A percentile compares a stretch with the other conserved stretches of the same genome.
Conservation (phyloP, 1,140 invertebrate genomes). For the Harlomillsia oculata region DNA sequence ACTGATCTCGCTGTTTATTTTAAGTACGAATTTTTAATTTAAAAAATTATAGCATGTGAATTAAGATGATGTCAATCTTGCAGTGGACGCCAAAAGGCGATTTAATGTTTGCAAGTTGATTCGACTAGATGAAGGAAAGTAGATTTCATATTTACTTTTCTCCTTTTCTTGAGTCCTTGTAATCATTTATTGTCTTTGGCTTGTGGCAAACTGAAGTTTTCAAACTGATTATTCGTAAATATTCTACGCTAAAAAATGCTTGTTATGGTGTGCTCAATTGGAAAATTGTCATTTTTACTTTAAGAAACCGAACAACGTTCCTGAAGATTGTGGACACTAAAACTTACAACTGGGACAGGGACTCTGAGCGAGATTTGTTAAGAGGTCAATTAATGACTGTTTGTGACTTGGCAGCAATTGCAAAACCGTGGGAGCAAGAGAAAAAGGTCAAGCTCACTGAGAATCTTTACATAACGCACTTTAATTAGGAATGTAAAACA, state of each 20-base stretch:
- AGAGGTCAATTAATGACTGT: slow-evolving; percentile 94
- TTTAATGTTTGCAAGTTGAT: too few relatives aligned
- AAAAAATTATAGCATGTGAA: neutral
- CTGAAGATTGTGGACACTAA: slow-evolving; percentile 56
- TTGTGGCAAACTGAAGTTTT: slow-evolving; percentile 30
- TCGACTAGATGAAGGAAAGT: too few relatives aligned
- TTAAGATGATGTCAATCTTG: neutral
- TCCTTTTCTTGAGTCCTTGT: too few relatives aligned
- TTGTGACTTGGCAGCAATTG: slow-evolving; percentile 89
- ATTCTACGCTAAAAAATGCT: neutral
- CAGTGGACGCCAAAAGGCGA: too few relatives aligned
- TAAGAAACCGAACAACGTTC: slow-evolving; percentile 69
- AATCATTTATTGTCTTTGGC: too few relatives aligned
- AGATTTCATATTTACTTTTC: too few relatives aligned
- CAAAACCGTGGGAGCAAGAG: slow-evolving; percentile 91
- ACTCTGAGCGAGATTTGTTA: slow-evolving; percentile 65
- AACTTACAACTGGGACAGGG: slow-evolving; percentile 56
- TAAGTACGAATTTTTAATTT: slow-evolving; percentile 50
- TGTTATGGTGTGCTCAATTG: neutral
- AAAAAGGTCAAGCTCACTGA: slow-evolving; percentile 50
- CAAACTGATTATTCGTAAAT: slow-evolving; percentile 26
- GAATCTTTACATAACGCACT: neutral
- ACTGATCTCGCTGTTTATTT: slow-evolving; percentile 94
- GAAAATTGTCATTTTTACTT: slow-evolving; percentile 26
- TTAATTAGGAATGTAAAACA: neutral